A percentile compares a stretch with the other conserved stretches of the same genome.
Conservation (phyloP, 1,140 invertebrate species). For the Rhopalosiphum padi region DNA sequence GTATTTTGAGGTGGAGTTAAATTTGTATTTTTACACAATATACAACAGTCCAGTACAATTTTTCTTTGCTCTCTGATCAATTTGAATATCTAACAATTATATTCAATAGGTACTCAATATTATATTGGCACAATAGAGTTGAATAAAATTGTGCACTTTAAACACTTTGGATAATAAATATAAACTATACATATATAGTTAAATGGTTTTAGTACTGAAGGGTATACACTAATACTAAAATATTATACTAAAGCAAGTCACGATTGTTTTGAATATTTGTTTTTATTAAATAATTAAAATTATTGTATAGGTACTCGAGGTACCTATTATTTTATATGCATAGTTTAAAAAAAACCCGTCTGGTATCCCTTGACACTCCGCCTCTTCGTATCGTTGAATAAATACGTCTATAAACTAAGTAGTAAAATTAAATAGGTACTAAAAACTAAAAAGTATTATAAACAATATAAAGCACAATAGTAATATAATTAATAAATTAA, state of each 20-base stretch:
- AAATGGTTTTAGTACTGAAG: neutral
- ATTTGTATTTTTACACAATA: neutral
- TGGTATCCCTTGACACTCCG: neutral
- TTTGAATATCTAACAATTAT: neutral
- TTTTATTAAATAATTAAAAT: neutral
- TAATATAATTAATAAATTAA: neutral
- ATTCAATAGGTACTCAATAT: neutral
- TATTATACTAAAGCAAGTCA: conserved; percentile 7
- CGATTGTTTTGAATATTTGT: neutral
- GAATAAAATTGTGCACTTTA: neutral
- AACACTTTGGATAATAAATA: neutral
- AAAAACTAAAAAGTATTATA: neutral
- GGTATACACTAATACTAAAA: neutral
- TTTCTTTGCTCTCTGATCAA: neutral
- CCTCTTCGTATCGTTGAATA: neutral
- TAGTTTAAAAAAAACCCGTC: conserved; percentile 3
- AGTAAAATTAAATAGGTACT: neutral
- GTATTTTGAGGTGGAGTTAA: neutral
- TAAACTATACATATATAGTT: neutral
- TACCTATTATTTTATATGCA: neutral
- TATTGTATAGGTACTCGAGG: neutral
- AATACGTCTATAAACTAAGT: neutral
- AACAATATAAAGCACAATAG: neutral
- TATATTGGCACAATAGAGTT: neutral
- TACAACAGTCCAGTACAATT: neutral